Conservation (phyloP, 2,888 invertebrate species). For the Drosophila sordidula region DNA sequence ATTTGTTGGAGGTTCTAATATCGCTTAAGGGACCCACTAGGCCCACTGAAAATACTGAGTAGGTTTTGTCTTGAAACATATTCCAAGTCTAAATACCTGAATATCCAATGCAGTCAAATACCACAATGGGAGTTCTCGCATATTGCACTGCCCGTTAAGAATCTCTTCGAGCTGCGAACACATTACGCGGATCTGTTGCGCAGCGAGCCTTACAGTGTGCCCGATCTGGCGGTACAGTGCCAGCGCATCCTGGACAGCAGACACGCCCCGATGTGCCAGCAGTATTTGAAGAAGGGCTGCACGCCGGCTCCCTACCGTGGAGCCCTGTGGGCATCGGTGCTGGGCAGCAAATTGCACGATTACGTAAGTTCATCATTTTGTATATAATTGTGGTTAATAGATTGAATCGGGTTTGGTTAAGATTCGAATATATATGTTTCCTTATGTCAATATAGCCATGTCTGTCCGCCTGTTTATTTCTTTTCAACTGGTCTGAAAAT, state of each 20-base stretch:
- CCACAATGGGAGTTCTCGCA: constrained; percentile 95
- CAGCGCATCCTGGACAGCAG: constrained; percentile 91
- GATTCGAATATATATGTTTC: too few relatives aligned
- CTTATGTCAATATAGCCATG: too few relatives aligned
- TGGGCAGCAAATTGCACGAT: constrained; percentile 91
- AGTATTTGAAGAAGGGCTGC: constrained; percentile 90
- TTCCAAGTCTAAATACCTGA: too few relatives aligned
- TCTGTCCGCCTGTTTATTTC: too few relatives aligned
- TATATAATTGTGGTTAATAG: too few relatives aligned
- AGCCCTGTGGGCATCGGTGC: constrained; percentile 93
- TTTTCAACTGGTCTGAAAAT: too few relatives aligned
- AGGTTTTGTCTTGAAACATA: constrained; percentile 21
- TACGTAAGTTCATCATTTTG: constrained; percentile 86
- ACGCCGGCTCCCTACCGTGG: constrained; percentile 89
- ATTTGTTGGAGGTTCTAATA: constrained; percentile 95
- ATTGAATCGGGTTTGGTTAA: too few relatives aligned
- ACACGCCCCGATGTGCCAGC: constrained; percentile 95
- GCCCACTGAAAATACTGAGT: constrained; percentile 86
- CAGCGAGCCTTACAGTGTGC: constrained; percentile 65
- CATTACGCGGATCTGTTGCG: constrained; percentile 83
- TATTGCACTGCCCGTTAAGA: constrained; percentile 94
- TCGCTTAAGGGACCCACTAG: constrained; percentile 91
- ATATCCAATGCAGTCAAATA: constrained; percentile 86
- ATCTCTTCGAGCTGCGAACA: constrained; percentile 89
- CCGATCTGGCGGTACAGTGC: constrained; percentile 90